Base-by-base conservation (phyloP, 2,113 vertebrate species). In the Pseudorectes ferrugineus region DNA sequence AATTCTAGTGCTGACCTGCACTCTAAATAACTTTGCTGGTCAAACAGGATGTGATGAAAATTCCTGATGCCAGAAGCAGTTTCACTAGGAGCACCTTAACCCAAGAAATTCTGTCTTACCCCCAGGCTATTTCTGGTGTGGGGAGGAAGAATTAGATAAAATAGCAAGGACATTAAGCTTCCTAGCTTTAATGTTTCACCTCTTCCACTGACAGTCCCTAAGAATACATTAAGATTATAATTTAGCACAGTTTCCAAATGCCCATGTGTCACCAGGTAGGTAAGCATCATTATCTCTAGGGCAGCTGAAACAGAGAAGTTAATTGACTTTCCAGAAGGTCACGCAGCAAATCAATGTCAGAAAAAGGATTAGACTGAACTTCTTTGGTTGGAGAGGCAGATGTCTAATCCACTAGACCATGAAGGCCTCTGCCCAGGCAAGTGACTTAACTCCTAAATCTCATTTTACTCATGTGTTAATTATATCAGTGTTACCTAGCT, bases 271-370 rank as follows among this genome's bases (percentile, higher is more conserved):
- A 92, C n/a, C 2, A 25, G 78, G 67, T 81, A 57, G 61, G 94
- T 93, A 96, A 96, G 85, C 88, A 59, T 80, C 66, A 89, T 95
- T 95, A 94, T 95, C 73, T 94, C 85, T 85, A 85, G 95, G 73
- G 48, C 77, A 89, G 88, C 95, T 78, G 81, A 95, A 79, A 95
- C 95, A 97, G 95, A 94, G 74, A 96, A 94, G 83, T 96, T 97
- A 97, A 97, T 96, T 97, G 95, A 94, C 96, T 97, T 97, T 92
- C 38, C 1, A 0, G 93, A 96, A 96, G 94, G 95, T 91, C 88
- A 88, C 35, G 23, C 46, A 88, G 74, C 88, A 97, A 96, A 93
- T 80, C 85, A 96, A 57, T 95, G 94, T 97, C 95, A 95, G 90
- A 93, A 93, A 91, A 95, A 91, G 72, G 93, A 97, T 92, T 95